Evolutionary conservation across 2,113 vertebrate genomes (phyloP).

Genomic region (Poeciliopsis turrubarensis): DNA sequence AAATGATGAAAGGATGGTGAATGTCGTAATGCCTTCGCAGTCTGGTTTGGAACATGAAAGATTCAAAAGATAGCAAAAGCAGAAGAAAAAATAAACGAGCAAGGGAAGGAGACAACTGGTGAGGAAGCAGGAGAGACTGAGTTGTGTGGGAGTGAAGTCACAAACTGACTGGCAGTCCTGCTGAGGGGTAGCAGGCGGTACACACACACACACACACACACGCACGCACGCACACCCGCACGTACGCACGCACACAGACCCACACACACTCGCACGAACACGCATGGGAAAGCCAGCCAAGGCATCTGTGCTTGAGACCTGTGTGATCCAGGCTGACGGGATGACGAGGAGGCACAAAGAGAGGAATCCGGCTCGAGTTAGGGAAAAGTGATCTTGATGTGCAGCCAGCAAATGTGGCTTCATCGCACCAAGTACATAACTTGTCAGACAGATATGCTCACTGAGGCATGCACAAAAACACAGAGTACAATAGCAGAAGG

Average conservation of each 20-base stretch:
- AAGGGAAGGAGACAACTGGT: conserved; percentile 18
- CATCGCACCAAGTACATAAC: conserved; percentile 35
- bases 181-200: conserved; percentile 62
- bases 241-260: conserved; percentile 32
- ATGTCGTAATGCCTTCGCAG: conserved; percentile 22
- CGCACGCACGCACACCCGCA: conserved; percentile 35
- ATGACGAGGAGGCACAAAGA: conserved; percentile 47
- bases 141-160: conserved; percentile 61
- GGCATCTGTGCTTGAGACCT: conserved; percentile 68
- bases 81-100: conserved; percentile 10
- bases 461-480: conserved; percentile 8
- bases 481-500: conserved; percentile 8
- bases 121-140: conserved; percentile 52
- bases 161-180: conserved; percentile 68
- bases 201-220: conserved; percentile 20
- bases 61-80: conserved; percentile 23
- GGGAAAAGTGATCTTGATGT: conserved; percentile 66
- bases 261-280: conserved; percentile 27
- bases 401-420: conserved; percentile 62
- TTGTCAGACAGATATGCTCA: conserved; percentile 32
- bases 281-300: conserved; percentile 47
- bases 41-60: conserved; percentile 12
- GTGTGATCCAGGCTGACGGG: conserved; percentile 59
- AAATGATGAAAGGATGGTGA: conserved; percentile 21
- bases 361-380: conserved; percentile 39